Evolutionary conservation across 2,888 invertebrate species (phyloP), one percentile per base, ranked within the genome.

Genomic region (Lithophane leautieri): DNA sequence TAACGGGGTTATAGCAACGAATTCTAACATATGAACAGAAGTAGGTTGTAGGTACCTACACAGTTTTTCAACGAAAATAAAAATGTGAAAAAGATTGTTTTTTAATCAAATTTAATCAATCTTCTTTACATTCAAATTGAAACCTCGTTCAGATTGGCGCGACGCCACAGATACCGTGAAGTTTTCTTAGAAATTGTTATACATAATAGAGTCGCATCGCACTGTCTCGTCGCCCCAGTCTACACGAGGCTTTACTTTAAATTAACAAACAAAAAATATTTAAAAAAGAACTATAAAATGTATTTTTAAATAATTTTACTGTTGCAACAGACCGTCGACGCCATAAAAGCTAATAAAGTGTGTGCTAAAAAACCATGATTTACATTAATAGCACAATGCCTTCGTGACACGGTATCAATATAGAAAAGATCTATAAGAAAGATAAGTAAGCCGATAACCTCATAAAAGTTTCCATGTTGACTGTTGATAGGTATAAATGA

Each of bases 361-460:
- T 63, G 11, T 7, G 19, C 19, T 63, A 44, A 25, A 58, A 58
- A 63, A 25, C 1, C 16, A 65, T 34, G 14, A 50, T 66, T 65
- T n/a, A 7, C 50, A 8, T 62, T n/a, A 50, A 40, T 50, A 50
- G 42, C 14, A 28, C 6, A 28, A 44, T 16, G 11, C 14, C 16
- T 61, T 61, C 25, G 14, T 28, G 44, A 22, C 22, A 44, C 9
- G 28, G 22, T 34, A 6, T 16, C 16, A 19, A 62, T 25, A 61
- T 54, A 61, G 28, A 56, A 58, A 28, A 65, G 7, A 63, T 65
- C 7, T 34, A 19, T 1, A 44, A 34, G 4, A 42, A 44, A 44
- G 44, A 74, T 63, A 62, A 54, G 9, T n/a, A n/a, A n/a, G 22
- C 22, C 44, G 19, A 40, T 52, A 65, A 73, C 19, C 22, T n/a